Base-by-base conservation (phyloP, 1,140 invertebrate species). In the Mesaphorura yosii region DNA sequence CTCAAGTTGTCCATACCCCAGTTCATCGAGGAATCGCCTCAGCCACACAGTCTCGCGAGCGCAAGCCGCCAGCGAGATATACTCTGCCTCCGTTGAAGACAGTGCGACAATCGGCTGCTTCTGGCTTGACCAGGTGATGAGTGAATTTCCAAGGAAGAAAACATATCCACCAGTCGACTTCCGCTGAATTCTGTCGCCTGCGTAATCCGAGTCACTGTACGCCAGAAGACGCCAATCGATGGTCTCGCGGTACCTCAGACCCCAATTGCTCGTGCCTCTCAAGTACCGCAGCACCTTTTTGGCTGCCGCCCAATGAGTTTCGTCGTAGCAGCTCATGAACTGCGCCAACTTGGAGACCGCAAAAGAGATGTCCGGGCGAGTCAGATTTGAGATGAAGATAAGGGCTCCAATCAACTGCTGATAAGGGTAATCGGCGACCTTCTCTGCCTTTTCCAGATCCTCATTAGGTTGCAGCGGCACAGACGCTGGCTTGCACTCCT, bases 261-360 rank as follows among this genome's bases (percentile, higher is more conserved):
- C 55, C 3, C 22, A 41, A 14, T 64, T 38, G 19, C 44, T 29
- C 15, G 64, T 69, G 26, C 57, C 54, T 39, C 68, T 66, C 6
- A 73, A 56, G 62, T 70, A 72, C 45, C 65, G 59, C 25, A 70
- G 59, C n/a, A 72, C 56, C 27, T 62, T 34, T 58, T 70, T 69
- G 6, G 65, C 60, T 52, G 65, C 63, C 55, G 48, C 55, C 64
- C 65, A 68, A 52, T 71, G 70, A 22, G 48, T 27, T 57, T 54
- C 27, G 34, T 50, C 55, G 42, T 59, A 66, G 42, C 57, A 55
- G 29, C 57, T 64, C 17, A 66, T 66, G 58, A 66, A 69, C 41
- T 66, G 61, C 20, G 64, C 64, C 5, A 69, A 51, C 47, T 64
- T 64, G 31, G 52, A 63, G 1, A 72, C 67, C 29, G 66, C 59